These are phyloP conservation scores for Drosophila funebris DNA, from an alignment of 1,140 invertebrate species.

Conservation along the genomic window DNA sequence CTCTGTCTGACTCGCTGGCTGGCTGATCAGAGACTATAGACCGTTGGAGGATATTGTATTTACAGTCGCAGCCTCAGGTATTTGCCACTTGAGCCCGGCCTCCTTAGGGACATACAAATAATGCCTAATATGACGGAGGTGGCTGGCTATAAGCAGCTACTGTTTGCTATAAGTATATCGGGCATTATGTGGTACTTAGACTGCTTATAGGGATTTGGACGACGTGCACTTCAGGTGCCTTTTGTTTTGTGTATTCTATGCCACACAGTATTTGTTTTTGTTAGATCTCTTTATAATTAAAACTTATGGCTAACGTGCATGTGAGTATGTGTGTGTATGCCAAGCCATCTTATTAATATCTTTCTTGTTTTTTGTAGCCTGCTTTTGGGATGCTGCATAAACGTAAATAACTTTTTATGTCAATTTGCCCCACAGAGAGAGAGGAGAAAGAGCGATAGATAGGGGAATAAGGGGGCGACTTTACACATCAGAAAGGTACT, in stretches of 20 bases:
- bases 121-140: constrained; percentile 6
- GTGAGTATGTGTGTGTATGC: background rate
- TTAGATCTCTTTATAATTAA: constrained; percentile 60
- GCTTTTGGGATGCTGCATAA: constrained; percentile 12
- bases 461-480: no score
- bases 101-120: constrained; percentile 28
- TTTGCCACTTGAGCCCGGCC: constrained; percentile 35
- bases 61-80: constrained; percentile 4
- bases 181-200: constrained; percentile 75
- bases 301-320: constrained; percentile 57
- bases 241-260: constrained; percentile 18
- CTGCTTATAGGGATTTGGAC: constrained; percentile 67
- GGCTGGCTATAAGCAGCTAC: constrained; percentile 8
- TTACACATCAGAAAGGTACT: constrained; percentile 22
- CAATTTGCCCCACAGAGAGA: constrained; percentile 2
- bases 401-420: constrained; percentile 45
- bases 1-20: background rate
- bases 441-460: no score
- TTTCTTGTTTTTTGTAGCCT: constrained; percentile 4
- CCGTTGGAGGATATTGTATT: constrained; percentile 1
- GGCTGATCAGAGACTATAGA: constrained; percentile 23
- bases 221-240: constrained; percentile 35
- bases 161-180: constrained; percentile 49
- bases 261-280: background rate
- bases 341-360: constrained; percentile 31